Conservation (phyloP, 2,113 vertebrate genomes). For the Apodemus speciosus region DNA sequence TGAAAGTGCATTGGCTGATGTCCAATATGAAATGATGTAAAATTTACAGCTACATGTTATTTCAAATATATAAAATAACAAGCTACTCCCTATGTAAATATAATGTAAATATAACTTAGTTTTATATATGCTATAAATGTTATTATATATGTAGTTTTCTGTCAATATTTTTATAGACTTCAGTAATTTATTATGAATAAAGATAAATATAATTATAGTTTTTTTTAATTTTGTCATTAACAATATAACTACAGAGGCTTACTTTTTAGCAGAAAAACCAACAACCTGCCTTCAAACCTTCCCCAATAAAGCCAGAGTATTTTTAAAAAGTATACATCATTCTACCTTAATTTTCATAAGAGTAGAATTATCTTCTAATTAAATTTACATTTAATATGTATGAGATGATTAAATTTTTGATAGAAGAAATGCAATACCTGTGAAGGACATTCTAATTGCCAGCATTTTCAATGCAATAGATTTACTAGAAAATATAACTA, state of each 20-base stretch:
- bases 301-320: neutral
- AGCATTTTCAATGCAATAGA: neutral
- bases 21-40: neutral
- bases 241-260: neutral
- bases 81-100: neutral
- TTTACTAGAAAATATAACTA: neutral
- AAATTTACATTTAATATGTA: neutral
- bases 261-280: neutral
- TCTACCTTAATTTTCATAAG: neutral
- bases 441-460: neutral
- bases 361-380: neutral
- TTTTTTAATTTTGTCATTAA: constrained; percentile 30
- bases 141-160: constrained; percentile 50
- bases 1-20: neutral
- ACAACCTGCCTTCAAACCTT: neutral
- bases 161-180: neutral
- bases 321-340: neutral
- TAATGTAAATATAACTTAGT: neutral
- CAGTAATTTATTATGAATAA: neutral
- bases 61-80: neutral
- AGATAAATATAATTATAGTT: neutral
- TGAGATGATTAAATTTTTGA: neutral
- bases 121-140: neutral
- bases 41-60: neutral
- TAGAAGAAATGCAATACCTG: neutral